A percentile compares a stretch with the other conserved stretches of the same genome.
phyloP scores from a whole-genome alignment of 2,888 invertebrate genomes.

The Agrochola circellaris region DNA sequence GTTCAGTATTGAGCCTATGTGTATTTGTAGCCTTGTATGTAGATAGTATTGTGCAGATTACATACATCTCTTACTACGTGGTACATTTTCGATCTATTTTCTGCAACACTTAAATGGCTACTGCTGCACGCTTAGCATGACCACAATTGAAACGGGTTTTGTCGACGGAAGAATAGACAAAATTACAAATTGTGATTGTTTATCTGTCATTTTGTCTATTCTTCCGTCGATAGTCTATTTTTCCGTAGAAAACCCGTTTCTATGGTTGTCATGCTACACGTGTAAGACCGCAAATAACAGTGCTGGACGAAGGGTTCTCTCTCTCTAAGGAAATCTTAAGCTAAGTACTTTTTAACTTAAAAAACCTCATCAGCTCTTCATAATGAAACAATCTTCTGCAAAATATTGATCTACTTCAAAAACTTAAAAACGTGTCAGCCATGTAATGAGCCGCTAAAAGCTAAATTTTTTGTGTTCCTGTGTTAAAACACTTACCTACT shows the following conservation, averaged over 20 bases:
- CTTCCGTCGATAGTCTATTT: no score
- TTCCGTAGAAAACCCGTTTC: neutral
- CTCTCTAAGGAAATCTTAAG: neutral
- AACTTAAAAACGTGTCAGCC: slow-evolving; percentile 46
- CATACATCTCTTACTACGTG: neutral
- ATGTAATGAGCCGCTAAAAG: slow-evolving; percentile 65
- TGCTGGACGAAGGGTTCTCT: neutral
- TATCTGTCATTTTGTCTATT: no score
- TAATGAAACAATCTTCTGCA: neutral
- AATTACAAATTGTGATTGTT: no score
- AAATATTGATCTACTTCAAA: slow-evolving; percentile 26
- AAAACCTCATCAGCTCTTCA: neutral
- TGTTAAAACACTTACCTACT: slow-evolving; percentile 42
- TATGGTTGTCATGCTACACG: neutral
- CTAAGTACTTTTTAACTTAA: neutral
- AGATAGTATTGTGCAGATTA: neutral
- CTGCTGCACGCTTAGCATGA: no score
- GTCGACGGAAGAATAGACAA: no score
- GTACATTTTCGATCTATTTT: neutral
- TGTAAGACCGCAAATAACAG: neutral
- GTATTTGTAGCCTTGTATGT: neutral
- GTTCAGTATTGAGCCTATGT: neutral
- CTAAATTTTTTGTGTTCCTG: slow-evolving; percentile 60
- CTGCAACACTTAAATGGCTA: neutral
- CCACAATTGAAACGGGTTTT: no score